These are phyloP conservation scores for Platorchestia sp. DNA, from an alignment of 1,140 invertebrate species.

Conservation along the genomic window DNA sequence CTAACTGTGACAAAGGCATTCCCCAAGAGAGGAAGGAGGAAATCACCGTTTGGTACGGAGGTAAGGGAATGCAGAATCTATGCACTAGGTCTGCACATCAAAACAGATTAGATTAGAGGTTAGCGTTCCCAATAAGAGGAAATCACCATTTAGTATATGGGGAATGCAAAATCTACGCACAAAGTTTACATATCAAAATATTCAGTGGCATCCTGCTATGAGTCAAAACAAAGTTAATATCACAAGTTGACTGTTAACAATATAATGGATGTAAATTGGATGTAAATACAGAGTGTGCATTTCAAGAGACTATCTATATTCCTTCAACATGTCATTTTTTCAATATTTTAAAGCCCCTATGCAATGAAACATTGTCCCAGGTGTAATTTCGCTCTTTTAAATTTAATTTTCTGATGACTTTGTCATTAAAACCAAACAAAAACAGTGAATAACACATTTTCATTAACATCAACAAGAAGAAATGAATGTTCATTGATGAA, in stretches of 20 bases:
- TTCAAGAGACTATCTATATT: no score
- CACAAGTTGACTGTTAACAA: no score
- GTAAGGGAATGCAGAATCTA: no score
- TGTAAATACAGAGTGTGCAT: no score
- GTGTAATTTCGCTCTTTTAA: neutral
- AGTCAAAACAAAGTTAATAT: no score
- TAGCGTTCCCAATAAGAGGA: neutral
- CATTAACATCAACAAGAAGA: neutral
- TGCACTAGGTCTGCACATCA: no score
- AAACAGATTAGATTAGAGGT: neutral
- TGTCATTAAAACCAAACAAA: neutral
- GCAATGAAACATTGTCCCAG: neutral
- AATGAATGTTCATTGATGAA: no score
- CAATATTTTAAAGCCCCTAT: neutral
- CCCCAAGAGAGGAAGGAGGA: neutral
- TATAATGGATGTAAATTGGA: no score
- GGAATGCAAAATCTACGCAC: neutral
- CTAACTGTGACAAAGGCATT: no score
- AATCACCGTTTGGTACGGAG: neutral
- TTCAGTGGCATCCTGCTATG: no score
- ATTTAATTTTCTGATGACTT: neutral
- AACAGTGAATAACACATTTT: neutral
- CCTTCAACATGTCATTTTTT: no score
- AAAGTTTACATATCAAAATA: neutral
- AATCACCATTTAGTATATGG: no score